A percentile compares a stretch with the other conserved stretches of the same genome.
These are phyloP conservation scores for Arion vulgaris DNA, from an alignment of 1,140 invertebrate genomes.

Conservation along the genomic window DNA sequence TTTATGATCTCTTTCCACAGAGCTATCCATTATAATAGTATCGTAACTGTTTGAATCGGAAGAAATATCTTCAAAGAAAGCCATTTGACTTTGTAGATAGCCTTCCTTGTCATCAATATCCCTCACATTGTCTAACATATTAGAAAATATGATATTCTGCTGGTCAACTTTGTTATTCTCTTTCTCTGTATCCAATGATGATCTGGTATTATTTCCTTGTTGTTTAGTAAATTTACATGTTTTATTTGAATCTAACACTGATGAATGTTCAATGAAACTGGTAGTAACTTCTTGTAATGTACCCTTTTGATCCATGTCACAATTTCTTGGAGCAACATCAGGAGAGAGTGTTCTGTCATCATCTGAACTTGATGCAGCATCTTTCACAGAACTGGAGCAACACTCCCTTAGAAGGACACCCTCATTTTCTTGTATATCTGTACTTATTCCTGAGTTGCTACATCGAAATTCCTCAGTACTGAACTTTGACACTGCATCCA, in stretches of 20 bases:
- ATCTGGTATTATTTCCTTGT: neutral
- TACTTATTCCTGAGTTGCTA: neutral
- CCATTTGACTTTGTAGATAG: constrained; percentile 34
- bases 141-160: neutral
- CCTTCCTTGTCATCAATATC: neutral
- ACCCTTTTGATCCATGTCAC: neutral
- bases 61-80: constrained; percentile 39
- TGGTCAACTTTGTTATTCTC: neutral
- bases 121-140: neutral
- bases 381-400: neutral
- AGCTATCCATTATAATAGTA: constrained; percentile 24
- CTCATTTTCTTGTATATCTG: neutral
- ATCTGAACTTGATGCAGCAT: neutral
- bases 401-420: neutral
- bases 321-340: neutral
- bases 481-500: neutral
- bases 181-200: neutral
- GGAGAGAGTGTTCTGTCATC: neutral
- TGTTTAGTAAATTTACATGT: neutral
- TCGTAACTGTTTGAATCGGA: constrained; percentile 29
- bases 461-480: neutral
- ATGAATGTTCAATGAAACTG: neutral
- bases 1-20: neutral
- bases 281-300: neutral
- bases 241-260: neutral